Conservation (phyloP, 1,140 invertebrate genomes). For the Hyposmocoma kahamanoa region DNA sequence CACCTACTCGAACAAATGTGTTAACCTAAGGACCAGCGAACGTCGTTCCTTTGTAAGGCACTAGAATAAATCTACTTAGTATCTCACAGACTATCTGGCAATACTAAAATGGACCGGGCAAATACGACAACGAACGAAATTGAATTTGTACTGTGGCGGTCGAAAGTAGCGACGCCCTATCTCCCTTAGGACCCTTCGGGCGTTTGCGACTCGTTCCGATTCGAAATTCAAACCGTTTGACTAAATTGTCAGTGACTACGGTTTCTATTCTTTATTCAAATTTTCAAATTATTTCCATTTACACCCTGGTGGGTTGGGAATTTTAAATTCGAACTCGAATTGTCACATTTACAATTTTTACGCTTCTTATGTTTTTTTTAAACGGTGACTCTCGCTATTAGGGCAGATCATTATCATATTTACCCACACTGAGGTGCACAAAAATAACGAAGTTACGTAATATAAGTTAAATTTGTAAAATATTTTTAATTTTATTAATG, state of each 20-base stretch:
- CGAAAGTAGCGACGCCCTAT: slow-evolving; percentile 20
- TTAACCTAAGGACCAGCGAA: slow-evolving; percentile 11
- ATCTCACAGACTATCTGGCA: slow-evolving; percentile 33
- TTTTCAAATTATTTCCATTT: slow-evolving; percentile 5
- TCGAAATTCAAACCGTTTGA: slow-evolving; percentile 14
- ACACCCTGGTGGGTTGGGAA: too few species aligned
- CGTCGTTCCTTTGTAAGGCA: slow-evolving; percentile 11
- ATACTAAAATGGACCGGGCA: slow-evolving; percentile 44
- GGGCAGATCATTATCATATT: too few species aligned
- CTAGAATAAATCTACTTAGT: slow-evolving; percentile 31
- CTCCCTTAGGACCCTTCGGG: slow-evolving; percentile 27
- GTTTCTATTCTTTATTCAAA: slow-evolving; percentile 9
- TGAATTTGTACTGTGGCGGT: slow-evolving; percentile 44
- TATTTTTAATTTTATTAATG: too few species aligned
- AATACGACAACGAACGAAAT: slow-evolving; percentile 48
- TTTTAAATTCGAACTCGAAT: too few species aligned
- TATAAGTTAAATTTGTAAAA: too few species aligned
- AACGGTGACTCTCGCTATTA: too few species aligned
- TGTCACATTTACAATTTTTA: too few species aligned
- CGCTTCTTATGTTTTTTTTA: too few species aligned
- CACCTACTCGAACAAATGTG: slow-evolving; percentile 10
- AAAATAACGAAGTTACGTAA: too few species aligned
- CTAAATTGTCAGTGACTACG: neutral
- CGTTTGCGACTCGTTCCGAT: slow-evolving; percentile 10
- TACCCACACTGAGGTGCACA: too few species aligned